Percentiles rank a stretch among this genome's conserved stretches.
phyloP scores from a whole-genome alignment of 2,888 invertebrate genomes.

The Drosophila eohydei region DNA sequence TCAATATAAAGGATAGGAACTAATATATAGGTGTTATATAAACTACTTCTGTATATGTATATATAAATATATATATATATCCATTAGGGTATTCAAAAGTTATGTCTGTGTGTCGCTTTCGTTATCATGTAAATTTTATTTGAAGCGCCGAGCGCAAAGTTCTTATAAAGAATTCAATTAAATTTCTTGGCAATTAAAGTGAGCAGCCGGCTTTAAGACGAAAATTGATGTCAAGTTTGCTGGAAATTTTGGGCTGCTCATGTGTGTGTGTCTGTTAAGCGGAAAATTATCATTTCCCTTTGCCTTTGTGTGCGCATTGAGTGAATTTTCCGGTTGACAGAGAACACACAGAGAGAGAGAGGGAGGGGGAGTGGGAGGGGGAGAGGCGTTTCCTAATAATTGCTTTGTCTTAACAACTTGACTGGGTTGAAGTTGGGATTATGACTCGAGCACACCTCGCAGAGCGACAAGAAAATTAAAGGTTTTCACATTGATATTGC shows the following conservation, averaged over 20 bases:
- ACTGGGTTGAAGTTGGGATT: not conserved
- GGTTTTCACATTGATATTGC: constrained; percentile 61
- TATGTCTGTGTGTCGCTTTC: not conserved
- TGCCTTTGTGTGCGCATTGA: constrained; percentile 68
- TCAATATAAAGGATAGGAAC: not conserved
- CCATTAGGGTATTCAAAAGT: not conserved
- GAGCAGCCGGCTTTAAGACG: constrained; percentile 22
- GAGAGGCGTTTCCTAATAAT: not conserved
- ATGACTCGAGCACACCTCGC: constrained; percentile 8
- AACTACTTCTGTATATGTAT: no score
- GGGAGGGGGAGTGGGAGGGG: not conserved
- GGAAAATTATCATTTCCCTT: constrained; percentile 75
- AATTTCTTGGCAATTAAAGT: constrained; percentile 51
- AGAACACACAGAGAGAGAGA: not conserved
- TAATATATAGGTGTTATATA: no score
- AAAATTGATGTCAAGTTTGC: constrained; percentile 19
- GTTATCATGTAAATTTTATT: not conserved
- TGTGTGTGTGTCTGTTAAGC: constrained; percentile 50
- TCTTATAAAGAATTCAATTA: constrained; percentile 32
- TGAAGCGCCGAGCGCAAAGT: not conserved
- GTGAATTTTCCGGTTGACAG: constrained; percentile 56
- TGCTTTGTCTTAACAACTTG: constrained; percentile 8
- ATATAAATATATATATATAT: no score
- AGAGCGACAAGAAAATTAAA: constrained; percentile 56
- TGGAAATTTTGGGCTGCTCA: not conserved